Evolutionary conservation across 2,888 invertebrate genomes (phyloP).

Genomic region (Graphium colonna): DNA sequence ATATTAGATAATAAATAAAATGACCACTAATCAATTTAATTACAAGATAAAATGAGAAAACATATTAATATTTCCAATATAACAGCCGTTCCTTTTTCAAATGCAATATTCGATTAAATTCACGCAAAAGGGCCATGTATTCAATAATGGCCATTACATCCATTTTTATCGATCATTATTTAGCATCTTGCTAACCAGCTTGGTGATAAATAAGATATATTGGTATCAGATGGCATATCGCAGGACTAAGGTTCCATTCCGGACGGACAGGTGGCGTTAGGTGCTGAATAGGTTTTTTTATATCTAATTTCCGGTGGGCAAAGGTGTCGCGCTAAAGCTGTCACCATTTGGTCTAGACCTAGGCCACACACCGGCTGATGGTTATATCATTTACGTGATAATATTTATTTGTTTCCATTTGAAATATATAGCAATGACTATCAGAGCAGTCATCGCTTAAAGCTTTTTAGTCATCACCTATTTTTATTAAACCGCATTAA

Average conservation of each 20-base stretch:
- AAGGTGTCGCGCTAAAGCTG: slow-evolving; percentile 14
- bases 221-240: slow-evolving; percentile 11
- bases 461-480: too few relatives aligned
- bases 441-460: not conserved
- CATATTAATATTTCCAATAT: not conserved
- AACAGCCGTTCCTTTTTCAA: not conserved
- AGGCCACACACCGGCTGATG: slow-evolving; percentile 9
- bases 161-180: slow-evolving; percentile 16
- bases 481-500: too few relatives aligned
- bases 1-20: too few relatives aligned
- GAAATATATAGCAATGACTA: slow-evolving; percentile 2
- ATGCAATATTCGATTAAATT: slow-evolving; percentile 2
- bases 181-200: slow-evolving; percentile 4
- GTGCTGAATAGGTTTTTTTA: slow-evolving; percentile 9
- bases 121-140: slow-evolving; percentile 7
- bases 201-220: slow-evolving; percentile 20
- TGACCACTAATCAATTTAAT: not conserved
- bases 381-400: not conserved
- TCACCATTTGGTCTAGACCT: not conserved
- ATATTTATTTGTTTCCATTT: slow-evolving; percentile 1
- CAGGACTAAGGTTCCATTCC: slow-evolving; percentile 10
- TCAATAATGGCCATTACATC: not conserved
- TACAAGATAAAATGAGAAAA: not conserved
- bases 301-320: slow-evolving; percentile 21
- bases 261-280: slow-evolving; percentile 19